A percentile compares a stretch with the other conserved stretches of the same genome.
Evolutionary conservation across 2,113 vertebrate species (phyloP).

Genomic region (Hassar affinis): DNA sequence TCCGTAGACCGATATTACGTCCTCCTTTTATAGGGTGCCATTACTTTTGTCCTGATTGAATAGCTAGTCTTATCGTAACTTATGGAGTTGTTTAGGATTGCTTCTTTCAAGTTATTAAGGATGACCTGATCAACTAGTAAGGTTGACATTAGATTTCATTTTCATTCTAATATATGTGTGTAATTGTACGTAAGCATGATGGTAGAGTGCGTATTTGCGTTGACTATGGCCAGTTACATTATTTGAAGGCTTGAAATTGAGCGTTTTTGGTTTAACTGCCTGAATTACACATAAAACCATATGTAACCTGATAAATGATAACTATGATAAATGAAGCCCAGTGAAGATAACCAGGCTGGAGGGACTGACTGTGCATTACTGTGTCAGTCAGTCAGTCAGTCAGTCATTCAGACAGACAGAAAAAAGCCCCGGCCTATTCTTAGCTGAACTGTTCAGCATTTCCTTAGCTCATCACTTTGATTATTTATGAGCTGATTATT

Average conservation of each 20-base stretch:
- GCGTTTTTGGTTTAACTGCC: neutral
- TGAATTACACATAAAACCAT: neutral
- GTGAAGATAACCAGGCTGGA: neutral
- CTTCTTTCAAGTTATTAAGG: neutral
- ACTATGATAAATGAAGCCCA: neutral
- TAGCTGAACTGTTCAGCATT: neutral
- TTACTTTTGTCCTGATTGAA: neutral
- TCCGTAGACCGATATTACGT: neutral
- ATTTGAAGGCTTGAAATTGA: neutral
- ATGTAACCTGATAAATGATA: too few species aligned
- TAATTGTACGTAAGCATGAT: neutral
- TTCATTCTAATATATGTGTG: neutral
- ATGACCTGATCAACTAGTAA: neutral
- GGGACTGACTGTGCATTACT: neutral
- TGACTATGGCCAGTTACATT: neutral
- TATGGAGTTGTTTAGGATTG: neutral
- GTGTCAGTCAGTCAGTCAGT: neutral
- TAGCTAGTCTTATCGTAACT: neutral
- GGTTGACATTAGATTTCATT: neutral
- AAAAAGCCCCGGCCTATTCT: neutral
- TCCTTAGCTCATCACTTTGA: conserved; percentile 8
- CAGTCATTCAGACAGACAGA: neutral
- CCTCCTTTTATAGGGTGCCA: neutral
- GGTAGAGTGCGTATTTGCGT: neutral
- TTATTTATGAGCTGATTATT: conserved; percentile 12